Conservation (phyloP, 2,888 invertebrate genomes). For the Aproaerema taeniolella region DNA sequence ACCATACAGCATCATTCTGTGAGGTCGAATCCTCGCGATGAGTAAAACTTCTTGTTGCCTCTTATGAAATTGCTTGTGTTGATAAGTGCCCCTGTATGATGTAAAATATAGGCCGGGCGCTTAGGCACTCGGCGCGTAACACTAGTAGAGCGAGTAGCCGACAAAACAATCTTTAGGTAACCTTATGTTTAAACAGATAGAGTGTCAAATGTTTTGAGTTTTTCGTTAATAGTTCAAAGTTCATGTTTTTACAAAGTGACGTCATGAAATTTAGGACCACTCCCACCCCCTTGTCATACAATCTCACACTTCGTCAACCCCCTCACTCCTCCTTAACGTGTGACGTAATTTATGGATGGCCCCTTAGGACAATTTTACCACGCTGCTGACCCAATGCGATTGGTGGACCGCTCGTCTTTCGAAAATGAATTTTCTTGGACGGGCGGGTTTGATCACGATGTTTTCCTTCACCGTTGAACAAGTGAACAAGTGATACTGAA, state of each 20-base stretch:
- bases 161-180: background rate
- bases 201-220: too few relatives aligned
- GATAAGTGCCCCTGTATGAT: conserved; percentile 21
- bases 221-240: too few relatives aligned
- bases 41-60: conserved; percentile 15
- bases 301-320: conserved; percentile 1
- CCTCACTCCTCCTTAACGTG: background rate
- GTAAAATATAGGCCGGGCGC: conserved; percentile 23
- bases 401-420: too few relatives aligned
- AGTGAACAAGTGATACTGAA: too few relatives aligned
- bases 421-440: too few relatives aligned
- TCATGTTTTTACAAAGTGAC: background rate
- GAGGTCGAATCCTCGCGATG: conserved; percentile 21
- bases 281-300: conserved; percentile 1
- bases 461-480: too few relatives aligned
- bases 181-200: background rate
- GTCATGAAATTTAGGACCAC: background rate
- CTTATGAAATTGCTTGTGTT: conserved; percentile 22
- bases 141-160: too few relatives aligned
- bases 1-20: conserved; percentile 18
- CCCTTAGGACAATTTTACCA: background rate
- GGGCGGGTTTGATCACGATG: too few relatives aligned
- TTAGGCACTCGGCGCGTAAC: background rate
- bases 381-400: too few relatives aligned
- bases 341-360: conserved; percentile 1